phyloP scores from a whole-genome alignment of 2,113 vertebrate genomes.

The Jaculus jaculus region DNA sequence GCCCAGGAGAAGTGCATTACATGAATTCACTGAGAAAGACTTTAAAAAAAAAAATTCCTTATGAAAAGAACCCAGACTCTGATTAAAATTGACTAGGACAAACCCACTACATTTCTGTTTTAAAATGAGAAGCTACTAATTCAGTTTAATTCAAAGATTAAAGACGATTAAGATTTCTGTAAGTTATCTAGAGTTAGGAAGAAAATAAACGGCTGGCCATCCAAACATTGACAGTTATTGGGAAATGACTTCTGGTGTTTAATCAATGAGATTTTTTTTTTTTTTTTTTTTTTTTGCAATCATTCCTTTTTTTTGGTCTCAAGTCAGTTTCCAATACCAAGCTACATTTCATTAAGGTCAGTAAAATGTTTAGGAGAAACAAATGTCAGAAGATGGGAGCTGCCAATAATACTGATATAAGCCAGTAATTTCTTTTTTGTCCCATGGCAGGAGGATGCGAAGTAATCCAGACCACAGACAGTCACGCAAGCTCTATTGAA shows the following conservation, averaged over 20 bases:
- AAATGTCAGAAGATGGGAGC: conserved; percentile 94
- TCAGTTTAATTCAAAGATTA: conserved; percentile 83
- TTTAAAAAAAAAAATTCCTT: conserved; percentile 59
- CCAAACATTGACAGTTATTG: conserved; percentile 83
- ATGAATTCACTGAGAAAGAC: conserved; percentile 64
- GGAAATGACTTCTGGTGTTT: conserved; percentile 84
- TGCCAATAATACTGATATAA: conserved; percentile 95
- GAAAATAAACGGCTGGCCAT: conserved; percentile 80
- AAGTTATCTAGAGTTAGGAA: conserved; percentile 80
- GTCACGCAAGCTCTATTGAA: conserved; percentile 84
- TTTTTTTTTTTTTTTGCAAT: conserved; percentile 81
- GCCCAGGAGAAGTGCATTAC: background rate
- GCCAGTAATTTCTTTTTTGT: conserved; percentile 93
- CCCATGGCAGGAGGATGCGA: conserved; percentile 92
- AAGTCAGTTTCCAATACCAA: conserved; percentile 84
- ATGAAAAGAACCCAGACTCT: conserved; percentile 64
- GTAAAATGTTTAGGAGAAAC: conserved; percentile 96
- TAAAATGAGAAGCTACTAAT: conserved; percentile 81
- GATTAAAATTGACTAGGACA: conserved; percentile 81
- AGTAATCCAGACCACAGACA: conserved; percentile 84
- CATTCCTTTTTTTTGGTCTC: conserved; percentile 81
- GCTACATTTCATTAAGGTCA: conserved; percentile 93
- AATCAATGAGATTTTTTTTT: conserved; percentile 85
- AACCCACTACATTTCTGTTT: conserved; percentile 73
- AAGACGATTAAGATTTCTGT: conserved; percentile 83